These are phyloP conservation scores for Otolemur garnettii DNA, from an alignment of 2,113 vertebrate species.

Conservation along the genomic window DNA sequence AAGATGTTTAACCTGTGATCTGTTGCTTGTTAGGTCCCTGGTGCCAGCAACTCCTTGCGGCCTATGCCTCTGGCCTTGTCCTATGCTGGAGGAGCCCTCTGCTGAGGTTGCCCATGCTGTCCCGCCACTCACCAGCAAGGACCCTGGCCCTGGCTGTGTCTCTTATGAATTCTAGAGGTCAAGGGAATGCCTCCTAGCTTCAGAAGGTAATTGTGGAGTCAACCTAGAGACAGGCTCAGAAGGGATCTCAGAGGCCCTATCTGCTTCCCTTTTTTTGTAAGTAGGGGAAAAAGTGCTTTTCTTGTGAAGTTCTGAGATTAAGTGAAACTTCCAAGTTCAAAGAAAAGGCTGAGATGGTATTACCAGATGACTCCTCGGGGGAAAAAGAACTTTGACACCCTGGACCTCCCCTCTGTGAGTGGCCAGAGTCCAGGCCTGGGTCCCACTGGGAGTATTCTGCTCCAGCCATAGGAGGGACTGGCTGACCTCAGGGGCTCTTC, in stretches of 20 bases:
- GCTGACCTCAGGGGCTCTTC: constrained; percentile 71
- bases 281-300: constrained; percentile 67
- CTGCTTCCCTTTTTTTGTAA: constrained; percentile 68
- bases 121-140: not conserved
- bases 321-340: constrained; percentile 77
- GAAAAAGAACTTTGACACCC: constrained; percentile 56
- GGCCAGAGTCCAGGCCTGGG: constrained; percentile 64
- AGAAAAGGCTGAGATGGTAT: constrained; percentile 63
- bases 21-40: not conserved
- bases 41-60: not conserved
- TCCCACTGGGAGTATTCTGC: constrained; percentile 45
- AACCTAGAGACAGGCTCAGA: not conserved
- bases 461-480: not conserved
- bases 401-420: constrained; percentile 30
- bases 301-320: constrained; percentile 76
- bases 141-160: constrained; percentile 70
- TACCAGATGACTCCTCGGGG: constrained; percentile 64
- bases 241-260: not conserved
- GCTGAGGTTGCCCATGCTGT: not conserved
- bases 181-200: not conserved
- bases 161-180: not conserved
- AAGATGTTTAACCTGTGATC: rapidly evolving
- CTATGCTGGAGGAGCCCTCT: not conserved
- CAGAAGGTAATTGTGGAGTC: not conserved
- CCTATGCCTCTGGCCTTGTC: not conserved